Conservation (phyloP, 2,888 invertebrate genomes). For the Rotaria socialis region DNA sequence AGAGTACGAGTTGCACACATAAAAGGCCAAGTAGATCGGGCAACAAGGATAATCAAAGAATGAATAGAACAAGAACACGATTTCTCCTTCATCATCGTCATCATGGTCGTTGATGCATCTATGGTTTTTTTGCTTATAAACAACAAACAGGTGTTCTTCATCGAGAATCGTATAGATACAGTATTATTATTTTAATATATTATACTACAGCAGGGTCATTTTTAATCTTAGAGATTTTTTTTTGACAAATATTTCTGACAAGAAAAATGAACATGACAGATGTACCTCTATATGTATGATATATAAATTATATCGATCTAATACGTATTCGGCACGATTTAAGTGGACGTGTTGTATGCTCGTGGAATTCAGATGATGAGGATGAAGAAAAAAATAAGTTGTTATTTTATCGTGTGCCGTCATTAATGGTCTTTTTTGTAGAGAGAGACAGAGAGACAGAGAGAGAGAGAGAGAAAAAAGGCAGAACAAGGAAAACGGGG, state of each 20-base stretch:
- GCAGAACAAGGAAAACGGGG: not conserved
- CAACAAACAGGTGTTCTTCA: not conserved
- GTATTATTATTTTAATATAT: not conserved
- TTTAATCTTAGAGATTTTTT: not conserved
- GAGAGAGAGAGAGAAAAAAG: no score
- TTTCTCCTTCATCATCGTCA: slow-evolving; percentile 26
- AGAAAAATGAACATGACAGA: not conserved
- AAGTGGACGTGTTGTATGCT: not conserved
- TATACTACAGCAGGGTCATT: not conserved
- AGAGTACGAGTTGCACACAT: not conserved
- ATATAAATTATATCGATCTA: not conserved
- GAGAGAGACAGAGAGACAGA: no score
- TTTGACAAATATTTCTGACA: not conserved
- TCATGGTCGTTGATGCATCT: not conserved
- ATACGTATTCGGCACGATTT: not conserved
- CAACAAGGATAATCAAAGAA: slow-evolving; percentile 25
- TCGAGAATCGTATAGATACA: not conserved
- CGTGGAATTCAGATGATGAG: not conserved
- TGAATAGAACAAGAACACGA: not conserved
- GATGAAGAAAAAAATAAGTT: not conserved
- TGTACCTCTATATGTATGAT: no score
- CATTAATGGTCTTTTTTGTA: not conserved
- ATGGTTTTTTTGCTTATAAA: not conserved
- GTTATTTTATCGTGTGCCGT: not conserved
- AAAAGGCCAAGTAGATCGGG: slow-evolving; percentile 26